Base-by-base conservation (phyloP, 2,113 vertebrate species). In the Psettodes erumei region DNA sequence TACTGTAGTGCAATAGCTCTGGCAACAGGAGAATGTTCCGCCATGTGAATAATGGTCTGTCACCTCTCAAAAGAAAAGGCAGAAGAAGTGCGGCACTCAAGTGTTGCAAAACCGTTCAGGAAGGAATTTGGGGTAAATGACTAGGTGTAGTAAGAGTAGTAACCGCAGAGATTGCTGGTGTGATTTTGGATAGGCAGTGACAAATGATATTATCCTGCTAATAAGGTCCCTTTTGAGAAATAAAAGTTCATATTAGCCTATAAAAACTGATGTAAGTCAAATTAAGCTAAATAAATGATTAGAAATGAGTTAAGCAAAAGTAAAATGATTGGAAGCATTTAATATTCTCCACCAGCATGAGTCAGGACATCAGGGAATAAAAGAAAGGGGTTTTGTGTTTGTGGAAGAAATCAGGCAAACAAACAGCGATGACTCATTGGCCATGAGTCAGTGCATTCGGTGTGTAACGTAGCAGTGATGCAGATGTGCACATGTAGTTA, bases 21-120 rank as follows among this genome's bases (percentile, higher is more conserved):
- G 21, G 58, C 19, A 27, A 40, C 23, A 10, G 37, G 58, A 40
- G 38, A 59, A 35, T 25, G 43, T 65, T 65, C 37, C 30, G 27
- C 61, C 42, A 48, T 16, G 19, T 47, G 43, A 64, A 64, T 45
- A 45, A 63, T 47, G 61, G 32, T 33, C 61, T 48, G 61, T 40
- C 56, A 18, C 18, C 12, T 40, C 35, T 11, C 35, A 9, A 21
- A 37, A 58, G 55, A 9, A 58, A 21, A 58, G 32, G 32, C 55
- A 23, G 27, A 37, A 3, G 11, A 8, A 8, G 8, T 33, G 28
- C 15, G 27, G 35, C 19, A 21, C 30, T 10, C 15, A 15, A 40
- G 2, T 40, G 38, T 5, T 40, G 38, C 38, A 40, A 40, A 40
- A 40, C 38, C 1, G 12, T 13, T 21, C 30, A 56, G 54, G 30